Base-by-base conservation (phyloP, 2,113 vertebrate genomes). In the Mustelus asterias region DNA sequence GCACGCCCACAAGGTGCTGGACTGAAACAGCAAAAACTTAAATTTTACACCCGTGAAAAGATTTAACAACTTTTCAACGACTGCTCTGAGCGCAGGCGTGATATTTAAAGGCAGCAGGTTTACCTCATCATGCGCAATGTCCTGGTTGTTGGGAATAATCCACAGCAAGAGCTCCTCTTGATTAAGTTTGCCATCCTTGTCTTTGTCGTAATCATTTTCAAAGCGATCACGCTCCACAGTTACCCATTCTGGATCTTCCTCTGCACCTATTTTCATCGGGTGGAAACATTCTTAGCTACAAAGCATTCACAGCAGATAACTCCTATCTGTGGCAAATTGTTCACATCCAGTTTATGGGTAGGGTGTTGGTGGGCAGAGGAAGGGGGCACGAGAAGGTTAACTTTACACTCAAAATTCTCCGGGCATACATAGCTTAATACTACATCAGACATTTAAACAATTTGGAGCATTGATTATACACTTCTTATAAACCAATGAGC, bases 61-160 rank as follows among this genome's bases (percentile, higher is more conserved):
- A 92, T 37, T 1, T 2, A 67, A 37, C 88, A 60, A 65, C 33
- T 54, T 72, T 72, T 72, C 67, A 70, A 72, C 4, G 41, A 70
- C 5, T 14, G 2, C 22, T 89, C n/a, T 69, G 60, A 22, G 7
- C 44, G 76, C 44, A 72, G 69, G 11, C 3, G 54, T 72, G 33
- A 72, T 18, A 95, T 95, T 72, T 54, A 69, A 65, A 44, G 18
- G 13, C 8, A 72, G 41, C 14, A 60, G 33, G 6, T 83, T 26
- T 96, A 99, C 99, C 98, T 99, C 99, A 96, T 99, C 99, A 96
- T 98, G 98, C 9, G 99, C 99, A 83, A 99, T 98, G 1, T 98
- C 98, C 72, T 98, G 98, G 95, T 99, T 99, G 92, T 99, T 99
- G 0, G 99, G 99, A 0, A 99, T 98, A 0, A 99, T 98, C 99